Base-by-base conservation (phyloP, 2,797 vertebrate species). In the Limnodromus scolopaceus region DNA sequence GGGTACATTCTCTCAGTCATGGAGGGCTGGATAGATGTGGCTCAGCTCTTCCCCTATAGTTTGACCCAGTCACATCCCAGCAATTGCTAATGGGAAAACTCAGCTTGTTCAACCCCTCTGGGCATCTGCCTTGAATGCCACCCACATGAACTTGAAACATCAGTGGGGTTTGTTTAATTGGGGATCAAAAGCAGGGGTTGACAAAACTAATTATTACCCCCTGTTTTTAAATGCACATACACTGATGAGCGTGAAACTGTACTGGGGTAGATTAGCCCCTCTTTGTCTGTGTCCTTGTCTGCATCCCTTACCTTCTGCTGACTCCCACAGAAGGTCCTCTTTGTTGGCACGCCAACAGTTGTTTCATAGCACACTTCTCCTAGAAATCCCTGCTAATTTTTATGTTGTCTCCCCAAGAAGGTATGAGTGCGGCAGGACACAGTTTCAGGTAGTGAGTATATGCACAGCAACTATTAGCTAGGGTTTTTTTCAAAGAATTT, bases 361-460 rank as follows among this genome's bases (percentile, higher is more conserved):
- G 34, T 46, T 74, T 70, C 57, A 61, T 49, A 51, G 75, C 65
- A 58, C 18, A 10, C 8, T 78, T 78, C 53, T 18, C 45, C 46
- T 43, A 68, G 63, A 76, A 83, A 85, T 84, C 70, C 32, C n/a
- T 81, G 41, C 41, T 55, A 53, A 39, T 41, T 22, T 22, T 22
- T 30, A 24, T 45, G 14, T 9, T 74, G 39, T 54, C 39, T 89
- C 46, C 49, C 9, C 10, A 14, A 23, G 68, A 72, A 83, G 58
- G 25, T 71, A 58, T 2, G 7, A 72, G 20, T 6, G 49, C 0
- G 0, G 38, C 49, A 69, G 24, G 1, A 1, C 2, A 3, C 43
- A 57, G 39, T 45, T 78, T 60, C 30, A 51, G 36, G 22, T 22
- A 34, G 51, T 5, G 30, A 1, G 1, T 46, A 17, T 53, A 13